phyloP scores from a whole-genome alignment of 2,888 invertebrate species.

The Trichogramma evanescens region DNA sequence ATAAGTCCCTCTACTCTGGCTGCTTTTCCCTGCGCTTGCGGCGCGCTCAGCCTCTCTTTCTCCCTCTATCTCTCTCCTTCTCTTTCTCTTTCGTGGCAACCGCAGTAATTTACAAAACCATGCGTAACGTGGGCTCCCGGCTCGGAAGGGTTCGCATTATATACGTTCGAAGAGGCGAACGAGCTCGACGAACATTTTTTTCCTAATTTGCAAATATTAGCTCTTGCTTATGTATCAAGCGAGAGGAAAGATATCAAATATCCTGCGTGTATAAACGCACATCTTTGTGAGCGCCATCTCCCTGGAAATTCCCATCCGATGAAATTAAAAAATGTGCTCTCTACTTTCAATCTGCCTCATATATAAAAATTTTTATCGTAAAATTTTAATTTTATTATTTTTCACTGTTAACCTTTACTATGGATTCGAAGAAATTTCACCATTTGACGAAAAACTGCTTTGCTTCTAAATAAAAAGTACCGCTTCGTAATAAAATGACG shows the following conservation, averaged over 20 bases:
- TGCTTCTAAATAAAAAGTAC: no score
- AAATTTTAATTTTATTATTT: no score
- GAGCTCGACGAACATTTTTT: constrained; percentile 18
- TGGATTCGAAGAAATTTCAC: not conserved
- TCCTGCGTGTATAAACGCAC: constrained; percentile 8
- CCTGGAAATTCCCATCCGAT: constrained; percentile 11
- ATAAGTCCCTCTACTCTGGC: constrained; percentile 14
- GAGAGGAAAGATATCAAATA: not conserved
- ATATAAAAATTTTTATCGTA: no score
- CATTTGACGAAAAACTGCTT: not conserved
- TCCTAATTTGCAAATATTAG: constrained; percentile 25
- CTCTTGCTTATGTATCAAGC: constrained; percentile 6
- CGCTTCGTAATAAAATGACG: no score
- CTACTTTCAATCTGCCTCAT: no score
- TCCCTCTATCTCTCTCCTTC: not conserved
- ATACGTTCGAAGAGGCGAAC: not conserved
- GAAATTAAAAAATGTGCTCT: no score
- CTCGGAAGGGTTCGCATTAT: constrained; percentile 14
- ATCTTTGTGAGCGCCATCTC: not conserved
- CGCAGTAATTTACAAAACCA: constrained; percentile 24
- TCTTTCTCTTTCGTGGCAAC: constrained; percentile 11
- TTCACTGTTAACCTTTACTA: not conserved
- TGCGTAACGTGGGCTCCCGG: constrained; percentile 15
- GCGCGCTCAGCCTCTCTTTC: not conserved
- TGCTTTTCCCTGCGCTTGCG: not conserved